Base-by-base conservation (phyloP, 2,888 invertebrate species). In the Acanthoscelides obtectus region DNA sequence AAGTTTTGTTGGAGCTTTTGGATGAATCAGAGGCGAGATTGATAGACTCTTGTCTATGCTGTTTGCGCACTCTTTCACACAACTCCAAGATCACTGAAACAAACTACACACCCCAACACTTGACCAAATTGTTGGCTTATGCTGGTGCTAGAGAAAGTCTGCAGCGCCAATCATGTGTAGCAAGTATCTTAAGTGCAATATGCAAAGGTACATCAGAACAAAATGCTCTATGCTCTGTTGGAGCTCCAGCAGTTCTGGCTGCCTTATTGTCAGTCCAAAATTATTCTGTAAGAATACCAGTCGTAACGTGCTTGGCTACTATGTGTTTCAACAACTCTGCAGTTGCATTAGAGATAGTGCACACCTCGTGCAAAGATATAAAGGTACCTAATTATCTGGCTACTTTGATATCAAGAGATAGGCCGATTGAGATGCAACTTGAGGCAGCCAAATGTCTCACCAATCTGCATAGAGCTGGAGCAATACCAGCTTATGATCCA, bases 401-500 rank as follows among this genome's bases (percentile, higher is more conserved):
- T 22, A 86, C 87, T 21, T 86, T 96, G 70, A 91, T 95, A 85
- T 91, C 93, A 1, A 88, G 96, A 67, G 94, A 96, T 83, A 92
- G 92, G 80, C 92, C 95, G 0, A 86, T 93, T 72, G 92, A 92
- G 73, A 93, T 96, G 86, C 95, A 96, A 78, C 88, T 97, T 82
- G 93, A 93, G 27, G 94, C 96, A 3, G 95, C 96, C 2, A 90
- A 94, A 69, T 95, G 94, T 81, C 88, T 97, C 75, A 94, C 96
- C 0, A 95, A 95, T 84, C 88, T 97, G 81, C 94, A 94, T 82
- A 87, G 96, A 79, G 93, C 95, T 0, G 94, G 93, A 12, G 94
- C 95, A 0, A 85, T 97, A 64, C 84, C 90, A 0, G 88, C 94
- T 0, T 90, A 90, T 67, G 94, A 96, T 83, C 88, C 90, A 0